Evolutionary conservation across 2,797 vertebrate species (phyloP).

Genomic region (Pipistrellus nathusii): DNA sequence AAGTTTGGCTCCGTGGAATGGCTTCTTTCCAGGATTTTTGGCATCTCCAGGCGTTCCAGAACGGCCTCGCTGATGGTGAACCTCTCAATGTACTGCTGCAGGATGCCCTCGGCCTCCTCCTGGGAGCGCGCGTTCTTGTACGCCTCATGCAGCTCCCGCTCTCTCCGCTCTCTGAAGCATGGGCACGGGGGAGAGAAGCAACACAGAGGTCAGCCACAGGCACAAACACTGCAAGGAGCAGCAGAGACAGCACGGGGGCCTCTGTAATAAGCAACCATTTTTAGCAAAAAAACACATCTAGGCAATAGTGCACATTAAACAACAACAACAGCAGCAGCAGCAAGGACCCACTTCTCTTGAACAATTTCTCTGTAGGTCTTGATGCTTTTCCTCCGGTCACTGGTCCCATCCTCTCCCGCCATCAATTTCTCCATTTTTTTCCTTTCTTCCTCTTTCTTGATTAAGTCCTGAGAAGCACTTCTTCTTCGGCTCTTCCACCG

Average conservation of each 20-base stretch:
- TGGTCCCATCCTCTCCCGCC: constrained; percentile 86
- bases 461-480: constrained; percentile 97
- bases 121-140: constrained; percentile 92
- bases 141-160: constrained; percentile 93
- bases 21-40: constrained; percentile 96
- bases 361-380: constrained; percentile 99
- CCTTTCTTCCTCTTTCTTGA: constrained; percentile 98
- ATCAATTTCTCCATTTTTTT: constrained; percentile 96
- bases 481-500: constrained; percentile 97
- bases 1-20: constrained; percentile 92
- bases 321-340: background rate
- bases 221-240: background rate
- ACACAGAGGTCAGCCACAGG: constrained; percentile 32
- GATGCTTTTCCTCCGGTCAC: constrained; percentile 95
- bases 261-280: background rate
- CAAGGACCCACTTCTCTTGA: constrained; percentile 94
- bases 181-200: background rate
- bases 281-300: background rate
- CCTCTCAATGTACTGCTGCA: constrained; percentile 96
- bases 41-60: constrained; percentile 95
- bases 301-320: background rate
- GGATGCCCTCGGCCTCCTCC: constrained; percentile 94
- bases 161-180: constrained; percentile 92
- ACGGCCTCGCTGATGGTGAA: constrained; percentile 98
- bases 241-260: background rate